Conservation (phyloP, 1,140 invertebrate genomes). For the Leptinotarsa undecemlineata region DNA sequence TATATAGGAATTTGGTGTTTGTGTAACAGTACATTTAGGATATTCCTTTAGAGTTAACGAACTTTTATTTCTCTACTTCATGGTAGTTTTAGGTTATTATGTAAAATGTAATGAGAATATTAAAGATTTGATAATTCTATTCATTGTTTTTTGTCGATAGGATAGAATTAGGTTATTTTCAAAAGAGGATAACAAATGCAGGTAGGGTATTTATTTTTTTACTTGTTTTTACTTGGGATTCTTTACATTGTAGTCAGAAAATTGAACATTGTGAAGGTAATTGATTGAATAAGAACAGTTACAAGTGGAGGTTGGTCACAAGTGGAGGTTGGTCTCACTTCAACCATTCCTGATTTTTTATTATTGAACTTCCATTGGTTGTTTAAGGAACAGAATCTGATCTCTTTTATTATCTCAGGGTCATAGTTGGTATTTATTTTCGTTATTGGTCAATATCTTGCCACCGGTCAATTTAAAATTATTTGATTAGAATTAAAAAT, state of each 20-base stretch:
- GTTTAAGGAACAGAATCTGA: no score
- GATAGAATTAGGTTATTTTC: neutral
- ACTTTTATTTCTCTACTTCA: constrained; percentile 27
- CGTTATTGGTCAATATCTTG: no score
- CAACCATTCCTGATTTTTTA: constrained; percentile 20
- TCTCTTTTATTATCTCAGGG: no score
- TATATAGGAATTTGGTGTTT: constrained; percentile 5
- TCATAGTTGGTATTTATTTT: no score
- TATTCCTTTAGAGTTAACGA: constrained; percentile 20
- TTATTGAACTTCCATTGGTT: neutral
- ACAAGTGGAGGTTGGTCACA: no score
- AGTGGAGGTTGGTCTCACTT: no score
- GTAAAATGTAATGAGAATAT: constrained; percentile 31
- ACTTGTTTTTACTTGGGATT: neutral
- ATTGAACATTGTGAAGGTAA: constrained; percentile 14
- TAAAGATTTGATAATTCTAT: constrained; percentile 32
- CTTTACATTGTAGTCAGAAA: constrained; percentile 13
- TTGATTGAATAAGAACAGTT: no score
- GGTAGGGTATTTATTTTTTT: neutral
- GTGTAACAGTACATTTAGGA: constrained; percentile 12
- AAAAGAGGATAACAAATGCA: neutral
- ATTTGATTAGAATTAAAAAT: no score
- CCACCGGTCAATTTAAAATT: no score
- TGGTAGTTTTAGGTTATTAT: constrained; percentile 33
- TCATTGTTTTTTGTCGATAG: constrained; percentile 31